These are phyloP conservation scores for Malurus splendens DNA, from an alignment of 2,797 vertebrate genomes.

Conservation along the genomic window DNA sequence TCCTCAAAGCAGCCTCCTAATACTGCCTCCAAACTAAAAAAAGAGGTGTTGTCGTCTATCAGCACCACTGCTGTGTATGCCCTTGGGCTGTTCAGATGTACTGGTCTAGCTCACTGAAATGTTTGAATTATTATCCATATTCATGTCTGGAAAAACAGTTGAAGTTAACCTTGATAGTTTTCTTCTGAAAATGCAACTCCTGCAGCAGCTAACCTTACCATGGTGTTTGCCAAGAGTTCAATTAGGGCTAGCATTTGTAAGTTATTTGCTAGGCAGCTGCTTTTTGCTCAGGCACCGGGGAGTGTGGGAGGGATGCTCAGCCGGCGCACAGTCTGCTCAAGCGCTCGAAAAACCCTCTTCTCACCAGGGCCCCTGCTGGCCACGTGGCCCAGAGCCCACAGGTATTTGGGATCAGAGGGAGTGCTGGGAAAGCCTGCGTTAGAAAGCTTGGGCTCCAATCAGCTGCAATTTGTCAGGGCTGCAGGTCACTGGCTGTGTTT, in stretches of 20 bases:
- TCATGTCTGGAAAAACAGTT: background rate
- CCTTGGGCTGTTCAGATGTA: background rate
- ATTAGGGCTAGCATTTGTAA: background rate
- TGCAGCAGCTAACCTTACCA: background rate
- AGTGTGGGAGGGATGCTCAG: background rate
- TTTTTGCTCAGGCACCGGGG: background rate
- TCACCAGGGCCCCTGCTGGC: background rate
- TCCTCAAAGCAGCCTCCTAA: background rate
- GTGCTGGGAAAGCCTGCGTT: background rate
- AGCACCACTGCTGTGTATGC: background rate
- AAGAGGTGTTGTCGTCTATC: accelerated
- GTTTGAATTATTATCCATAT: background rate
- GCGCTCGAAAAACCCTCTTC: background rate
- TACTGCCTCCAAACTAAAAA: background rate
- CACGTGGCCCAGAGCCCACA: background rate
- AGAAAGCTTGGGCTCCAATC: background rate
- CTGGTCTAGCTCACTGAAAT: background rate
- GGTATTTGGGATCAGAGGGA: background rate
- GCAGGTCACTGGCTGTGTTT: background rate
- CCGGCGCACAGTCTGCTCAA: background rate
- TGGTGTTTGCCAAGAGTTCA: background rate
- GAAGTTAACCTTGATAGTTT: background rate
- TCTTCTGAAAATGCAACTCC: background rate
- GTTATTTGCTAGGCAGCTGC: background rate
- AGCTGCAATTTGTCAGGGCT: background rate